These are phyloP conservation scores for Lochmaea capreae DNA, from an alignment of 2,888 invertebrate species.

Conservation along the genomic window DNA sequence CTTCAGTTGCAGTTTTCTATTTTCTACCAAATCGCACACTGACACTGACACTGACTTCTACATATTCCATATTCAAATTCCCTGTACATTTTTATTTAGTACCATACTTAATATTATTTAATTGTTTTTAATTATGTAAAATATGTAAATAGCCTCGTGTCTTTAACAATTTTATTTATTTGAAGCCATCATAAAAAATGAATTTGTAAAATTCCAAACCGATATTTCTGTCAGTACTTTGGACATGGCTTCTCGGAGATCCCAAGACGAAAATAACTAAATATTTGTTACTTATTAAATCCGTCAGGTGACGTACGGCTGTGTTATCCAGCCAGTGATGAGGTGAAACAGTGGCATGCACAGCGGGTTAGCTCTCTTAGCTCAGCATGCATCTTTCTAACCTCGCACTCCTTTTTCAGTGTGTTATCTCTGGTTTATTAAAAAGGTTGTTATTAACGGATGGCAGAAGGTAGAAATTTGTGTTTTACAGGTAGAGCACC, in stretches of 20 bases:
- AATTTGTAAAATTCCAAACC: conserved; percentile 11
- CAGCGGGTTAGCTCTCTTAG: conserved; percentile 38
- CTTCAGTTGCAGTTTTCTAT: too few species aligned
- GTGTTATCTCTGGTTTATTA: conserved; percentile 3
- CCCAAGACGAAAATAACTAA: conserved; percentile 35
- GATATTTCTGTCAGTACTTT: conserved; percentile 26
- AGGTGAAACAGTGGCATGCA: conserved; percentile 48
- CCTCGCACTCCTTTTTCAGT: conserved; percentile 39
- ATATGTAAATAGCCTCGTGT: background rate
- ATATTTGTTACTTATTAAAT: conserved; percentile 39
- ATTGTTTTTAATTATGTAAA: too few species aligned
- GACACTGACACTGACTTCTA: too few species aligned
- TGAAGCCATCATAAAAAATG: background rate
- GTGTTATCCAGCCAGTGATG: conserved; percentile 40
- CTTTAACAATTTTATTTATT: background rate
- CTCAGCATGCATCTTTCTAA: conserved; percentile 28
- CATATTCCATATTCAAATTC: too few species aligned
- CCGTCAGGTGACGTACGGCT: conserved; percentile 36
- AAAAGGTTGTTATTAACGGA: conserved; percentile 15
- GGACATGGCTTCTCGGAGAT: conserved; percentile 16
- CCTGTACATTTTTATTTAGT: too few species aligned
- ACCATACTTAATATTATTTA: too few species aligned
- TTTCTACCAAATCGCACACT: too few species aligned
- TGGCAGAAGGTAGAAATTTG: conserved; percentile 14
- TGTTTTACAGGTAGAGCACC: conserved; percentile 3